Base-by-base conservation (phyloP, 2,797 vertebrate species). In the Sebastes kiyomatsui region DNA sequence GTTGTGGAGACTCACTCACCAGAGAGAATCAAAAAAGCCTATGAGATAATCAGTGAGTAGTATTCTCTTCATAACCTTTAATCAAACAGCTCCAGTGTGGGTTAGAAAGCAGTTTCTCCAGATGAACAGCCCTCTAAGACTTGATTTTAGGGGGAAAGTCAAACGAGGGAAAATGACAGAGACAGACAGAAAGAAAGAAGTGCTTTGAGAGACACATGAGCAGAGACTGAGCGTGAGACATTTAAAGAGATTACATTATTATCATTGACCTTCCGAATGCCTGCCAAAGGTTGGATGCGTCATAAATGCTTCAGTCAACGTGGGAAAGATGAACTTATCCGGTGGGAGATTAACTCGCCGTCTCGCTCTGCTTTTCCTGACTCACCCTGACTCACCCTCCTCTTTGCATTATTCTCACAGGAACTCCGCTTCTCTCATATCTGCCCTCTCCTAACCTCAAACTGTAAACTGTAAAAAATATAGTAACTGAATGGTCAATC, bases 211-310 rank as follows among this genome's bases (percentile, higher is more conserved):
- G 61, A 35, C 52, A 66, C n/a, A 46, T 2, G 12, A 64, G 28
- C 23, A 52, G 38, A 81, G 59, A 67, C 32, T 61, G 23, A 72
- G 67, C 9, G 38, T 4, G 5, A 82, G 83, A 70, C 74, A 75
- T 85, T 77, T 80, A 77, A 75, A 74, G 71, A 72, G 61, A 86
- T 82, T 72, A 78, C 30, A 66, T 83, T 82, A 85, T 79, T 9
- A 78, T 84, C 60, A 42, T 25, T 88, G 88, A 87, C 84, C 84
- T 85, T 90, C 77, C n/a, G 30, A 75, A 75, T 46, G 72, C 16
- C 76, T 70, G 69, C 65, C 69, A 82, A 84, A 82, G 70, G 83
- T 81, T 75, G 72, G 27, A 59, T 66, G 35, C 61, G 33, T 82
- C 81, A 77, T 80, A 77, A 86, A 75, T 20, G 69, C 54, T 73